Evolutionary conservation across 2,113 vertebrate genomes (phyloP), one percentile per base, ranked within the genome.

Genomic region (Ictidomys tridecemlineatus): DNA sequence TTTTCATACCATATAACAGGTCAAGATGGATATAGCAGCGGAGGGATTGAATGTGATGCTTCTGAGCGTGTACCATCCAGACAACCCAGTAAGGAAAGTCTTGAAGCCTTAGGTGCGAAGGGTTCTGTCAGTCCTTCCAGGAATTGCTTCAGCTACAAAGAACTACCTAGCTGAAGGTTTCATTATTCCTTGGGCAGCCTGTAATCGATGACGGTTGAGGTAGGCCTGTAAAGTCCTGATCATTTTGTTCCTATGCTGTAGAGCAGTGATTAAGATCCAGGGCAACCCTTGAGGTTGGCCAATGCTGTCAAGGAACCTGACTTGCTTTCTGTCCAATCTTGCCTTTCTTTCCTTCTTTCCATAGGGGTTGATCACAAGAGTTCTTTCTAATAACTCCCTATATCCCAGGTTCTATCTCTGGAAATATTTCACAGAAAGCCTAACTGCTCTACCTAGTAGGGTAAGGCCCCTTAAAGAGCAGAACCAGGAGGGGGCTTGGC

Each of bases 21-120:
- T 34, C 2, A 4, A 65, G 56, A 9, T 13, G 28, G 17, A 67
- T 63, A 73, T 53, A 30, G 45, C 45, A 45, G 8, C 26, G 17
- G 7, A 32, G 34, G 3, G 32, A n/a, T 39, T n/a, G 8, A 58
- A 88, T 12, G 4, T 37, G 30, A 4, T 42, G 2, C 18, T 56
- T 0, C 5, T 53, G 10, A 69, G 26, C 37, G 9, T 20, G 11
- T 0, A n/a, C 0, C 24, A 26, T 9, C 2, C 10, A 26, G 22
- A 69, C 5, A 20, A 30, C 22, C 32, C 5, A 34, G 58, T 17
- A 39, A 70, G 30, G n/a, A 73, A 51, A 89, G 45, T 26, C 30
- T 26, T 53, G 4, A 17, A 79, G 42, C 42, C 3, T 1, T 8
- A 4, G 4, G 37, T 53, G 5, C 14, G 14, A 17, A 67, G 53